phyloP scores from a whole-genome alignment of 2,113 vertebrate species.

The Sialia sialis region DNA sequence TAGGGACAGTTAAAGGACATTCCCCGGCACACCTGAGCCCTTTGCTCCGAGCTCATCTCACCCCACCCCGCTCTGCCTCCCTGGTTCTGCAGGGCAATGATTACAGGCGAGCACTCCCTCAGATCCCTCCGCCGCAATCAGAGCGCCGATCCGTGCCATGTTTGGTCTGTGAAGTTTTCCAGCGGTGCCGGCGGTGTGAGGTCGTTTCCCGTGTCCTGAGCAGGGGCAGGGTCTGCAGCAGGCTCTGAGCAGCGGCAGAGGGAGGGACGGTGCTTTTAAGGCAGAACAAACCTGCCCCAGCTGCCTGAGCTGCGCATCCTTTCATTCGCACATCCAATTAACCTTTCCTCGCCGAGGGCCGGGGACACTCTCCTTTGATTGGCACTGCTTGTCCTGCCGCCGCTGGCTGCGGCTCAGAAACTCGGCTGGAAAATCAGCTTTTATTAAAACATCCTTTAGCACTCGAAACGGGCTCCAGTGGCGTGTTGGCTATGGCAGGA shows the following conservation, averaged over 20 bases:
- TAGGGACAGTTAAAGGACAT: rapidly evolving
- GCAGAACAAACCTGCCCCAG: background rate
- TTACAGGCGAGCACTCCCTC: background rate
- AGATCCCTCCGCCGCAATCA: background rate
- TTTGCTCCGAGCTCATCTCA: background rate
- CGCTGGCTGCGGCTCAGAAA: conserved; percentile 46
- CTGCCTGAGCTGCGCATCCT: background rate
- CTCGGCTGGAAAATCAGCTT: conserved; percentile 65
- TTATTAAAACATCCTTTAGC: conserved; percentile 77
- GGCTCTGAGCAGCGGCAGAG: background rate
- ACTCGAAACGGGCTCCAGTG: conserved; percentile 70
- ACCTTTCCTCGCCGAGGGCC: conserved; percentile 68
- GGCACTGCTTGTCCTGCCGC: conserved; percentile 43
- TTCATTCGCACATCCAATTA: conserved; percentile 63
- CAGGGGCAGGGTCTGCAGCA: no score
- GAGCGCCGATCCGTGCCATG: background rate
- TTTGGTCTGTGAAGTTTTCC: background rate
- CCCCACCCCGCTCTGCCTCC: rapidly evolving
- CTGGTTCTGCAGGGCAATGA: background rate
- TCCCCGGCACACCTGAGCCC: rapidly evolving
- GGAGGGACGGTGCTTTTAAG: background rate
- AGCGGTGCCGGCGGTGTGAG: rapidly evolving
- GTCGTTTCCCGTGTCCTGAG: no score
- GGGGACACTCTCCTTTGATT: conserved; percentile 63
- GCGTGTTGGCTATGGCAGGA: conserved; percentile 63